A percentile compares a stretch with the other conserved stretches of the same genome.
phyloP scores from a whole-genome alignment of 2,888 invertebrate species.

The Megalurothrips usitatus region DNA sequence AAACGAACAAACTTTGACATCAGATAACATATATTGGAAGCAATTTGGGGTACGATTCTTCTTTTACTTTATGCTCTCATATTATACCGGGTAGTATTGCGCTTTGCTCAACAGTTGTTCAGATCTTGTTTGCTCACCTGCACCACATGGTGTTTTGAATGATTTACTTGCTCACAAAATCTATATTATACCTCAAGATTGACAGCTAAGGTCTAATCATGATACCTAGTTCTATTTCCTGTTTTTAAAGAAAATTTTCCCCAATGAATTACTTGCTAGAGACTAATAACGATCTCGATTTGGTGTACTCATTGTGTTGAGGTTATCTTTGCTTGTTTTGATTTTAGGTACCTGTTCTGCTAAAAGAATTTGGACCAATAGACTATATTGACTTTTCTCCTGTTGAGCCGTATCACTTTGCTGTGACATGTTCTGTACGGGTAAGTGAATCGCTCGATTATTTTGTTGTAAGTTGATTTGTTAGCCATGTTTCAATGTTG shows the following conservation, averaged over 20 bases:
- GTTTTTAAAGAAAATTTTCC: too few species aligned
- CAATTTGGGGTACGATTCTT: slow-evolving; percentile 66
- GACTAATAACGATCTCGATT: not conserved
- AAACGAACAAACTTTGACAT: slow-evolving; percentile 61
- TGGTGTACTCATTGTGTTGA: slow-evolving; percentile 28
- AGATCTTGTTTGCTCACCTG: not conserved
- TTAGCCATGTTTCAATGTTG: not conserved
- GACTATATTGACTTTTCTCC: slow-evolving; percentile 89
- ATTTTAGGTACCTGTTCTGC: slow-evolving; percentile 71
- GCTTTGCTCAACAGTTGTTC: not conserved
- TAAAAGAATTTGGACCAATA: slow-evolving; percentile 90
- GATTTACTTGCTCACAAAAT: not conserved
- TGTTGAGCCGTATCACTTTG: slow-evolving; percentile 82
- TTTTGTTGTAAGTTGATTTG: not conserved
- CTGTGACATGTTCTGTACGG: slow-evolving; percentile 86
- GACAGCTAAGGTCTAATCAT: not conserved
- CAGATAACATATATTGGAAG: slow-evolving; percentile 84
- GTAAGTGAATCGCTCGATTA: slow-evolving; percentile 48
- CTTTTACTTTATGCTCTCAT: slow-evolving; percentile 27
- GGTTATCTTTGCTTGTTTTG: slow-evolving; percentile 35
- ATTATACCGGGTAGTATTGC: slow-evolving; percentile 19
- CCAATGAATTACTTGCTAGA: too few species aligned
- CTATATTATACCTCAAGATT: not conserved
- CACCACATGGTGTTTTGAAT: slow-evolving; percentile 8
- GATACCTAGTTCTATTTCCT: too few species aligned